Percentiles rank a stretch among this genome's conserved stretches.
Evolutionary conservation across 2,113 vertebrate genomes (phyloP).

Genomic region (Elanoides forficatus): DNA sequence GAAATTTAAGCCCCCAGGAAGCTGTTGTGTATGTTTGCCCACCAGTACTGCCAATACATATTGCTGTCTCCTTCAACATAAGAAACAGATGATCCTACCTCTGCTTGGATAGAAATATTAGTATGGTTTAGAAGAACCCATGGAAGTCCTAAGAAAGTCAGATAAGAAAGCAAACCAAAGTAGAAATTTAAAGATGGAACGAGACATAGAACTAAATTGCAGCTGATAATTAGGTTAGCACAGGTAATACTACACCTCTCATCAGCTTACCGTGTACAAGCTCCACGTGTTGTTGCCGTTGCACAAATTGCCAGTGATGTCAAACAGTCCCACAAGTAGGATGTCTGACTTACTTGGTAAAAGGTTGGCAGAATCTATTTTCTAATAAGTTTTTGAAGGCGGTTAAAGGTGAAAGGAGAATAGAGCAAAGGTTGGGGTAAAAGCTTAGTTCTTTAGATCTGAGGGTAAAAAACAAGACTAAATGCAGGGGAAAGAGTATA

Average conservation of each 20-base stretch:
- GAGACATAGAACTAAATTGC: background rate
- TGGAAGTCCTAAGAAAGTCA: background rate
- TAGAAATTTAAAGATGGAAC: background rate
- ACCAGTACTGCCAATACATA: rapidly evolving
- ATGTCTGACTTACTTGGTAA: background rate
- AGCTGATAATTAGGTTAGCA: background rate
- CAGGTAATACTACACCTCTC: background rate
- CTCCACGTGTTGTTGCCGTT: background rate
- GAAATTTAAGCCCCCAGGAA: background rate
- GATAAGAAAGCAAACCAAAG: background rate
- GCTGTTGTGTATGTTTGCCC: background rate
- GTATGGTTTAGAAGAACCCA: background rate
- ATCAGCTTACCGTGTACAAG: background rate
- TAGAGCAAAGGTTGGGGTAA: background rate
- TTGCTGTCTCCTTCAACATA: background rate
- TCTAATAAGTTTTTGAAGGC: background rate
- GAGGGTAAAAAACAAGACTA: background rate
- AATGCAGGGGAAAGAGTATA: background rate
- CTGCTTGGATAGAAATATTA: background rate
- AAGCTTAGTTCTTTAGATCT: background rate
- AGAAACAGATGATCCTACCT: background rate
- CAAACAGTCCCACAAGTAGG: background rate
- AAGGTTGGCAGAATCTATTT: background rate
- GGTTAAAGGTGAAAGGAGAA: background rate
- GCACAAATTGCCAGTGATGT: background rate